These are phyloP conservation scores for Brassicogethes aeneus DNA, from an alignment of 2,888 invertebrate genomes.

Conservation along the genomic window DNA sequence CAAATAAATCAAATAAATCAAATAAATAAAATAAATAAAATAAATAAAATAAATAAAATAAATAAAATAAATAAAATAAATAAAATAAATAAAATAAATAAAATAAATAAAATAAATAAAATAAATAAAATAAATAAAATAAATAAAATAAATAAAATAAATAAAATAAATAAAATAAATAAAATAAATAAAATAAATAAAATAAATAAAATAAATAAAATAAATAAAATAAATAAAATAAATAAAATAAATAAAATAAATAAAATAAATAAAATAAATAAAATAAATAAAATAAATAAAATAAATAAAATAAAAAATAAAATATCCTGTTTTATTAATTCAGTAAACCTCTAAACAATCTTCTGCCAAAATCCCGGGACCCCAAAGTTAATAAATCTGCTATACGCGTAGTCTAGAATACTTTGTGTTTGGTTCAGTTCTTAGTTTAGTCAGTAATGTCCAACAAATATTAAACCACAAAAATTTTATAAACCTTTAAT, in stretches of 20 bases:
- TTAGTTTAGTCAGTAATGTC: too few species aligned
- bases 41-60: background rate
- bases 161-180: background rate
- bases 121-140: background rate
- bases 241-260: background rate
- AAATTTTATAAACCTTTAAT: too few species aligned
- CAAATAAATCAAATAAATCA: background rate
- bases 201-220: background rate
- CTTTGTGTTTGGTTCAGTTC: too few species aligned
- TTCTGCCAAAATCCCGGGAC: too few species aligned
- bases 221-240: background rate
- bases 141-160: background rate
- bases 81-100: background rate
- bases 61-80: background rate
- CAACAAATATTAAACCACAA: too few species aligned
- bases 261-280: background rate
- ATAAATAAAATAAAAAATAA: background rate
- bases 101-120: background rate
- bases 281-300: background rate
- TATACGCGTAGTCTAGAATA: too few species aligned
- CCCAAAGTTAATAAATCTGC: too few species aligned
- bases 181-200: background rate
- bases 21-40: background rate
- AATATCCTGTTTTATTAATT: too few species aligned
- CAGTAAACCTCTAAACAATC: too few species aligned